A percentile compares a stretch with the other conserved stretches of the same genome.
Evolutionary conservation across 2,888 invertebrate genomes (phyloP).

Genomic region (Eulithis testata): DNA sequence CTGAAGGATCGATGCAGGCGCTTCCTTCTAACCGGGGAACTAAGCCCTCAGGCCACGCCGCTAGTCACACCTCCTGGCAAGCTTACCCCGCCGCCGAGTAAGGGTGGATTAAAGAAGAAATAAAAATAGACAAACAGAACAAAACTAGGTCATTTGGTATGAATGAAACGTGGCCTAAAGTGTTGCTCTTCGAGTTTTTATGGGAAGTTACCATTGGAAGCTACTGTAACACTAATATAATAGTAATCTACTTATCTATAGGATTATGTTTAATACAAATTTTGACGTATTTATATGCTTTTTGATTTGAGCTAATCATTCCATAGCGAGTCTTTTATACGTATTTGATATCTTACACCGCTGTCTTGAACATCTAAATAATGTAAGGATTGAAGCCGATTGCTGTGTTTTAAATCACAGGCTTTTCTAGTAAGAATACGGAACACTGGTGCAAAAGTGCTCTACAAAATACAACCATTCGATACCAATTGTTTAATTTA

Average conservation of each 20-base stretch:
- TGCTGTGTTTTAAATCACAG: constrained; percentile 13
- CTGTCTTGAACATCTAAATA: background rate
- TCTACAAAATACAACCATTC: too few relatives aligned
- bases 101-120: constrained; percentile 23
- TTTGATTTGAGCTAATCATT: too few relatives aligned
- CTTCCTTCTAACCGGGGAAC: constrained; percentile 43
- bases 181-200: too few relatives aligned
- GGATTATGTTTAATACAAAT: too few relatives aligned
- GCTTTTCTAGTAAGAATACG: background rate
- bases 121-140: background rate
- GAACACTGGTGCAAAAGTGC: too few relatives aligned
- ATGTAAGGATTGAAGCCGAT: background rate
- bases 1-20: constrained; percentile 56
- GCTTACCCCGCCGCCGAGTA: constrained; percentile 8
- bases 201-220: too few relatives aligned
- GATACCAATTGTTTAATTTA: too few relatives aligned
- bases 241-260: too few relatives aligned
- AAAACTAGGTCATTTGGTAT: background rate
- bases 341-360: background rate
- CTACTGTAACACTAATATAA: too few relatives aligned
- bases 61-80: constrained; percentile 6
- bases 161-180: too few relatives aligned
- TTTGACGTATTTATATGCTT: too few relatives aligned
- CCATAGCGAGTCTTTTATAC: too few relatives aligned
- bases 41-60: constrained; percentile 40